Evolutionary conservation across 2,113 vertebrate species (phyloP).

Genomic region (Podocnemis expansa): DNA sequence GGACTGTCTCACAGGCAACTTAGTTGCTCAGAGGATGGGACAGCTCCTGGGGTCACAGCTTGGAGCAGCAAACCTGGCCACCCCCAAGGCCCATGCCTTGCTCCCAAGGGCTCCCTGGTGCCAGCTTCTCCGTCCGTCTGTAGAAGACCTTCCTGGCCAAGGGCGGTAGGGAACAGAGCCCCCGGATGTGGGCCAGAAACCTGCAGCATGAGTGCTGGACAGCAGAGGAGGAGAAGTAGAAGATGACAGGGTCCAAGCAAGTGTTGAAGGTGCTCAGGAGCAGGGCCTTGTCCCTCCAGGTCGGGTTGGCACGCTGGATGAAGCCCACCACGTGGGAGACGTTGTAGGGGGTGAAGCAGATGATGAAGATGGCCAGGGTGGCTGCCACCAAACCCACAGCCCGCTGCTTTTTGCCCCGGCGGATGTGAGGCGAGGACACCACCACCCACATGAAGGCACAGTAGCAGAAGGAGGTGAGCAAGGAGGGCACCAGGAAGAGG

Average conservation of each 20-base stretch:
- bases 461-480: slow-evolving; percentile 74
- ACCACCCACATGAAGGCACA: slow-evolving; percentile 70
- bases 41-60: not conserved
- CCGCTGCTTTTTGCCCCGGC: slow-evolving; percentile 53
- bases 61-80: not conserved
- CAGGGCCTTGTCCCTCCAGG: slow-evolving; percentile 82
- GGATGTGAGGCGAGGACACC: slow-evolving; percentile 65
- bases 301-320: slow-evolving; percentile 64
- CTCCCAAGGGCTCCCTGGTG: not conserved
- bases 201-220: slow-evolving; percentile 60
- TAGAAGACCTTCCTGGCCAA: not conserved
- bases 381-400: slow-evolving; percentile 69
- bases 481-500: slow-evolving; percentile 72
- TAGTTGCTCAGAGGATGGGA: not conserved
- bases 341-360: slow-evolving; percentile 87
- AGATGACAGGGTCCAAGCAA: slow-evolving; percentile 88
- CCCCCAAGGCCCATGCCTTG: not conserved
- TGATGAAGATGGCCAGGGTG: slow-evolving; percentile 69
- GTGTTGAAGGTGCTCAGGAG: slow-evolving; percentile 88
- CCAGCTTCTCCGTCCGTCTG: not conserved
- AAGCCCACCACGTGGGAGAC: slow-evolving; percentile 88
- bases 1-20: too few relatives aligned
- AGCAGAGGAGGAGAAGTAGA: slow-evolving; percentile 87
- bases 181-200: not conserved
- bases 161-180: not conserved